phyloP scores from a whole-genome alignment of 2,113 vertebrate species.

The Sardina pilchardus region DNA sequence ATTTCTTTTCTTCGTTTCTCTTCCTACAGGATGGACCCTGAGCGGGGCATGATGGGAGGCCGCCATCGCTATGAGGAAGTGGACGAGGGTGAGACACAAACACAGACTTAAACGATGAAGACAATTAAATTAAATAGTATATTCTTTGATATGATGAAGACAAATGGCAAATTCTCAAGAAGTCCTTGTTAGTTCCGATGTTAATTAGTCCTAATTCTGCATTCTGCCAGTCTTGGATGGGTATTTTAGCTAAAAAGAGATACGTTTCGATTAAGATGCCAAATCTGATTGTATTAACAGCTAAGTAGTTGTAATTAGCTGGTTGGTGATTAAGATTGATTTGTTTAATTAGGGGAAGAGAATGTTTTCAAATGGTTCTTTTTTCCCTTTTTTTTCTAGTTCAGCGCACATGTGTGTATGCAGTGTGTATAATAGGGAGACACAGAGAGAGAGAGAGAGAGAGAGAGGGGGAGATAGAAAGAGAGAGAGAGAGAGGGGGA shows the following conservation, averaged over 20 bases:
- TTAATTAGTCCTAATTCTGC: not conserved
- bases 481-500: not conserved
- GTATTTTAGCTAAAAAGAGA: not conserved
- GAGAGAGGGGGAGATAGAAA: not conserved
- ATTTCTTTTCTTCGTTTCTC: not conserved
- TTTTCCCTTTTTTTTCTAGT: not conserved
- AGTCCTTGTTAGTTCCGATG: not conserved
- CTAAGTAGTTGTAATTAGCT: not conserved
- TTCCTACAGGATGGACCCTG: slow-evolving; percentile 78
- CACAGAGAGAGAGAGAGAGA: not conserved
- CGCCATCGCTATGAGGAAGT: slow-evolving; percentile 77
- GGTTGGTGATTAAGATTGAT: slow-evolving; percentile 10
- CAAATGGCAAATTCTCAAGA: not conserved
- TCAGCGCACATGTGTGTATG: not conserved
- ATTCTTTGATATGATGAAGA: not conserved
- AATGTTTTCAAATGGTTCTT: not conserved
- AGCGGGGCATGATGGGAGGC: slow-evolving; percentile 66
- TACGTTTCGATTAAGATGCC: not conserved
- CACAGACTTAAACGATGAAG: not conserved
- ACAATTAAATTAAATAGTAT: not conserved
- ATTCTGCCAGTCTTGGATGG: not conserved
- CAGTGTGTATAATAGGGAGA: not conserved
- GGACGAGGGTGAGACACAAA: slow-evolving; percentile 76
- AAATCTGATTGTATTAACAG: not conserved
- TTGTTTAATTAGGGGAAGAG: not conserved